Base-by-base conservation (phyloP, 2,888 invertebrate species). In the Erebia ligea region DNA sequence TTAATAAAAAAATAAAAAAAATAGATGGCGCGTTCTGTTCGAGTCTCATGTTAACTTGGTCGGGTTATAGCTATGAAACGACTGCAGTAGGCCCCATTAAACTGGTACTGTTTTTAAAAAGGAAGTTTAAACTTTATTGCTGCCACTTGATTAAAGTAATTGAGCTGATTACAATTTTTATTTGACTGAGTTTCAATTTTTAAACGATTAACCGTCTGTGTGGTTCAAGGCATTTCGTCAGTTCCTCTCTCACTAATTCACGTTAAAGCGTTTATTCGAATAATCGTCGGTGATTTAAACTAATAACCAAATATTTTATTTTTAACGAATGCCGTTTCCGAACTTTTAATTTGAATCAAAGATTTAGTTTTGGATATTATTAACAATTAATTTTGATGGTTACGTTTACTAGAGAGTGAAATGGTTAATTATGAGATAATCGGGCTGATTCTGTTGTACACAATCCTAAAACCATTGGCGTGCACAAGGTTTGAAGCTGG, bases 101-200 rank as follows among this genome's bases (percentile, higher is more conserved):
- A 56, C 52, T 25, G 25, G 65, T 61, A 59, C 21, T 59, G 19
- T 58, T 57, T 45, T 70, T 62, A 70, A 70, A 15, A 10, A 70
- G 70, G 70, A 70, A 54, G 66, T 45, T 62, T 48, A 21, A 62
- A 62, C 62, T 50, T 63, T 61, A 59, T 45, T 40, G 17, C 64
- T 64, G 5, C 19, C 19, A 45, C 34, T 70, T 62, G 45, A 66
- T 61, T 56, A 48, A 50, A 21, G 56, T 59, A 66, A 66, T 61
- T 66, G 17, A 40, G 42, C n/a, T 42, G 17, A 17, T 21, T 58
- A 64, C 34, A 17, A 11, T 40, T 64, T 9, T 52, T 17, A 63
- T 63, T 50, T 63, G 40, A 6, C n/a, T 45, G 21, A 19, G 45
- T 62, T 19, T 52, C 52, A 52, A 64, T 52, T 64, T 11, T 64